Evolutionary conservation across 1,140 invertebrate genomes (phyloP), one percentile per base, ranked within the genome.

Genomic region (Papilio polytes): DNA sequence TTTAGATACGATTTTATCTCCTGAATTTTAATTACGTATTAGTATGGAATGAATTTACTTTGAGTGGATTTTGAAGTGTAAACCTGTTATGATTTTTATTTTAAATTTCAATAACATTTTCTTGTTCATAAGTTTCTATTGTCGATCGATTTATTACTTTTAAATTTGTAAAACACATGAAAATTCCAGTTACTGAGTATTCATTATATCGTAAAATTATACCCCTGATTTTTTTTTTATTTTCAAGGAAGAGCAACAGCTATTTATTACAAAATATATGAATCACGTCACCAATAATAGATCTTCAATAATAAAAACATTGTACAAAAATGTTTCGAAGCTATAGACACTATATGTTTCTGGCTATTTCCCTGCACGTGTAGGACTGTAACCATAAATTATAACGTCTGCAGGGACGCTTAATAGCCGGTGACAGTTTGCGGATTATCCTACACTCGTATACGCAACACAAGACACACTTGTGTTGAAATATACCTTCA

Each of bases 361-460:
- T 2, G n/a, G 9, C 20, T 31, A 76, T 76, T 46, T 76, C 48
- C 53, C 20, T 76, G 74, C 46, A 26, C 20, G 8, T 51, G n/a
- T 46, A 74, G 36, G 8, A 76, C 46, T 22, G 20, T 22, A 31
- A 3, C 12, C 46, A 76, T 76, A 48, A 76, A 76, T 76, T 53
- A 76, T 76, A 51, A 76, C 74, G 74, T 76, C 74, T 76, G 74
- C 46, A 31, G 74, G 74, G 74, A 76, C 74, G 46, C 74, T 76
- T 76, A 76, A 76, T 76, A 76, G 74, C 46, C 74, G 74, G 74
- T 76, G 74, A 76, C 74, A 76, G 74, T 76, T 48, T 51, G 22
- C 41, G 74, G 74, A 76, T 76, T 76, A 76, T 26, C 20, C 22
- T 74, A 51, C 15, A 74, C 44, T 41, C 22, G 44, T 22, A 44